A percentile compares a stretch with the other conserved stretches of the same genome.
Conservation (phyloP, 2,888 invertebrate genomes). For the Brachylomia viminalis region DNA sequence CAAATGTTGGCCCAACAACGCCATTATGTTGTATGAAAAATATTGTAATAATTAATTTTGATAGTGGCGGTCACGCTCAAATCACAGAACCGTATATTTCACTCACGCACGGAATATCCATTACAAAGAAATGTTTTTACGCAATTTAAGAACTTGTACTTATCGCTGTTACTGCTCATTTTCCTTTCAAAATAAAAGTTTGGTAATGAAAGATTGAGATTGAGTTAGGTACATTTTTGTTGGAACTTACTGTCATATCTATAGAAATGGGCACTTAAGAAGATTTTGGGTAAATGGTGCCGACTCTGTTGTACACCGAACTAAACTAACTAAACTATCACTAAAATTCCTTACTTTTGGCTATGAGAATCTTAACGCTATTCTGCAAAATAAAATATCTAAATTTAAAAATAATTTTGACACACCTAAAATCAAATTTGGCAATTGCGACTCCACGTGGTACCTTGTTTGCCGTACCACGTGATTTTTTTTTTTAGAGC, state of each 20-base stretch:
- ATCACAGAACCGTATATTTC: slow-evolving; percentile 57
- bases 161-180: slow-evolving; percentile 34
- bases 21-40: neutral
- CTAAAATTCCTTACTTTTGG: too few relatives aligned
- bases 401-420: too few relatives aligned
- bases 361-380: too few relatives aligned
- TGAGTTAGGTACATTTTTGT: slow-evolving; percentile 68
- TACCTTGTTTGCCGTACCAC: too few relatives aligned
- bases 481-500: too few relatives aligned
- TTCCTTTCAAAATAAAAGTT: slow-evolving; percentile 35
- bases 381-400: too few relatives aligned
- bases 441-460: too few relatives aligned
- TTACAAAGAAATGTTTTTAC: slow-evolving; percentile 62
- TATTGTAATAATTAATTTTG: neutral
- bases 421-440: too few relatives aligned
- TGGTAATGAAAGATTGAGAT: slow-evolving; percentile 68
- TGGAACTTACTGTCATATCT: slow-evolving; percentile 60
- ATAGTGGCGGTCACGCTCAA: slow-evolving; percentile 10
- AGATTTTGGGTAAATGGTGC: slow-evolving; percentile 28
- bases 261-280: slow-evolving; percentile 13
- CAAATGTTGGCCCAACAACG: neutral
- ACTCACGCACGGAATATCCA: slow-evolving; percentile 67
- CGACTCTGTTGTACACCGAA: too few relatives aligned
- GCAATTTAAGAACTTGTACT: slow-evolving; percentile 68
- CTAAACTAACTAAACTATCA: too few relatives aligned